These are phyloP conservation scores for Catharus bicknelli DNA, from an alignment of 2,113 vertebrate genomes.

Conservation along the genomic window DNA sequence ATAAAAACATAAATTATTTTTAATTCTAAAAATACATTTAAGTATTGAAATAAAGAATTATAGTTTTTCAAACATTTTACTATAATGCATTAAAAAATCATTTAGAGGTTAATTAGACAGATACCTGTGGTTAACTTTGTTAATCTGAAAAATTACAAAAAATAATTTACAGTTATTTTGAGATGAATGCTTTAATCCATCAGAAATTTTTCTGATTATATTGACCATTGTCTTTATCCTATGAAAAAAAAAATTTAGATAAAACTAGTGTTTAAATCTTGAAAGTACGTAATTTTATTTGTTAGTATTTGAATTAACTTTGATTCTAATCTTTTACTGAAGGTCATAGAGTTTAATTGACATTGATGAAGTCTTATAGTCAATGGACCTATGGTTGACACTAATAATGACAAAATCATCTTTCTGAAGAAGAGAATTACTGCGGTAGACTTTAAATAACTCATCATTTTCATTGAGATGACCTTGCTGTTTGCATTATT, in stretches of 20 bases:
- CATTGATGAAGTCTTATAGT: slow-evolving; percentile 49
- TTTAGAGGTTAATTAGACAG: slow-evolving; percentile 11
- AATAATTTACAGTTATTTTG: background rate
- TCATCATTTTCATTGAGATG: background rate
- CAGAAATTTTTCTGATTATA: background rate
- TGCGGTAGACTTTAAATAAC: slow-evolving; percentile 19
- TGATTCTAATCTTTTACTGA: slow-evolving; percentile 26
- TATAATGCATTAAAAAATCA: background rate
- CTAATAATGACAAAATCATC: slow-evolving; percentile 51
- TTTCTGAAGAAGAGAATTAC: slow-evolving; percentile 30
- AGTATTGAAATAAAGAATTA: background rate
- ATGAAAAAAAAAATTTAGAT: background rate
- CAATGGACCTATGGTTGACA: slow-evolving; percentile 33
- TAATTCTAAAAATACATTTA: background rate
- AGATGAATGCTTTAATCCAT: background rate
- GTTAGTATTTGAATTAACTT: slow-evolving; percentile 38
- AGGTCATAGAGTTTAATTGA: slow-evolving; percentile 63
- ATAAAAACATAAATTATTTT: background rate
- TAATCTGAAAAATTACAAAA: slow-evolving; percentile 20
- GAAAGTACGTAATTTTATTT: slow-evolving; percentile 3
- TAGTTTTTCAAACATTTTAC: background rate
- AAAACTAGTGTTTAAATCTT: slow-evolving; percentile 32
- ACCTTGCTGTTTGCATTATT: slow-evolving; percentile 54
- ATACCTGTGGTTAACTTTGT: background rate
- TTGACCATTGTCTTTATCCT: background rate